Evolutionary conservation across 2,113 vertebrate genomes (phyloP), one percentile per base, ranked within the genome.

Genomic region (Cryptomyrus ogoouensis): DNA sequence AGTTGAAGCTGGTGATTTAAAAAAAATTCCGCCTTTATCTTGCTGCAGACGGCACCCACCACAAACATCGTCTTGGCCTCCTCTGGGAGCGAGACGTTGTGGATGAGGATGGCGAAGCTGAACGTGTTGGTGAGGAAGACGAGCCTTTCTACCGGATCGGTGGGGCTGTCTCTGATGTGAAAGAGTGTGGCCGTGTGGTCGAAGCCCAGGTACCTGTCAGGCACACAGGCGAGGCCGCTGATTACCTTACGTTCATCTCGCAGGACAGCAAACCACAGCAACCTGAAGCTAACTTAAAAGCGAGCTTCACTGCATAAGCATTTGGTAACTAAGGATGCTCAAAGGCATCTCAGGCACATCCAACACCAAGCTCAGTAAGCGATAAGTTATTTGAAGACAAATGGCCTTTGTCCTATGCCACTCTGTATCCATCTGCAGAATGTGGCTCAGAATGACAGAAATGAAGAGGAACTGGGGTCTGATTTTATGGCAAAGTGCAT

Each of bases 151-250:
- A 98, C 97, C 0, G 98, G 97, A 90, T 98, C 98, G n/a, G 97
- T 95, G 49, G 97, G 97, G 92, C 95, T 98, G 93, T 99, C 98
- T 90, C 97, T 95, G 91, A 99, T 99, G 93, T 99, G 98, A 94
- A 99, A 99, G 91, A 99, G 94, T 0, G 98, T 99, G 31, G 97
- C 97, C 58, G 98, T 96, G 89, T 99, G 98, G 95, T 99, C 98
- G 92, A 99, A 99, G 90, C 98, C 98, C 94, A 99, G 94, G 88
- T 99, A 97, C 87, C 96, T 97, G 83, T n/a, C 56, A 90, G 10
- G 15, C 0, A 91, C 8, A 21, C 87, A 53, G 53, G 15, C 3
- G 66, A 39, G 44, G 2, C 39, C 10, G 5, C 39, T 0, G 1
- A 10, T 84, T 10, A 47, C 35, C 2, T 24, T 4, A 3, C 13